Evolutionary conservation across 1,140 invertebrate genomes (phyloP), one percentile per base, ranked within the genome.

Genomic region (Chironomus striatipennis): DNA sequence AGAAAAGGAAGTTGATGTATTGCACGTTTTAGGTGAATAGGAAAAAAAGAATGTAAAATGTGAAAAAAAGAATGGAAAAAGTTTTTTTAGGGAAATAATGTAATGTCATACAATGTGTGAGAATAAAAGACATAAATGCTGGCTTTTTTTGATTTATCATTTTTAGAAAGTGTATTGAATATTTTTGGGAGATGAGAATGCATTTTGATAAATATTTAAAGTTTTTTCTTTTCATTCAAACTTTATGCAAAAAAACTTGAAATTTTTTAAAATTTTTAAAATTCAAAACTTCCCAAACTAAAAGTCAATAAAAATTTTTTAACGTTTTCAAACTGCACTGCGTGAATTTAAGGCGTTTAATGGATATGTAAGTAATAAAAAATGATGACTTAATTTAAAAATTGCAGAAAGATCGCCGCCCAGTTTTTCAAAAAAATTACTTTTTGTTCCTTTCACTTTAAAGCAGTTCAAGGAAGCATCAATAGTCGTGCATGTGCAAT

Each of bases 21-120:
- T 70, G 65, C 65, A 70, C 65, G 20, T 70, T 70, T 34, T 18
- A 20, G 65, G 65, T 20, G 65, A 70, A 70, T n/a, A 57, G 18
- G n/a, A n/a, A 18, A 70, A 18, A 70, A 70, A 70, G 65, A 70
- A 70, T 12, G 47, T 57, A 57, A 57, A 57, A 57, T 57, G 47
- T n/a, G 12, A n/a, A 12, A n/a, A 57, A n/a, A 12, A 57, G 47
- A 57, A 57, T 57, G n/a, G 47, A 57, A 57, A n/a, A n/a, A 12
- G 15, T 8, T 47, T 9, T 47, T 57, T 57, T 57, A n/a, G 47
- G 47, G 47, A n/a, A 57, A 57, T n/a, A n/a, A 57, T 57, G 47
- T 57, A 57, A 57, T 57, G 47, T 57, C 47, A 57, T n/a, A 57
- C 47, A 57, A n/a, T 57, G 47, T 57, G 47, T n/a, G n/a, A 57